Percentiles rank a stretch among this genome's conserved stretches.
Conservation (phyloP, 2,113 vertebrate species). For the Indri indri region DNA sequence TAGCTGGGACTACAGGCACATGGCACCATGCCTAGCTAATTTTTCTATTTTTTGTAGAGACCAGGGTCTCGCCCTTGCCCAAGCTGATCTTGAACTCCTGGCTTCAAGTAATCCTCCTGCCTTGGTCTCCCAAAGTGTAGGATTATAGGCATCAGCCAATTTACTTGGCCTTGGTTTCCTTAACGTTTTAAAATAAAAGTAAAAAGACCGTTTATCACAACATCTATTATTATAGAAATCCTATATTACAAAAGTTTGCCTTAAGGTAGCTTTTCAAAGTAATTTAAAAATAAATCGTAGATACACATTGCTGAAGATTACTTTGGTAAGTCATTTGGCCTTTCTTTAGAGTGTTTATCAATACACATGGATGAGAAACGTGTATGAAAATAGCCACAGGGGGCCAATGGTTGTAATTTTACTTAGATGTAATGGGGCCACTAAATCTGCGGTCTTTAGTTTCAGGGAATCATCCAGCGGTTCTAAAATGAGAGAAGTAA, state of each 20-base stretch:
- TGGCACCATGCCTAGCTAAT: too few species aligned
- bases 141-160: too few species aligned
- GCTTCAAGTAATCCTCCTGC: too few species aligned
- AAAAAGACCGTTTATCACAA: not conserved
- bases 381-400: not conserved
- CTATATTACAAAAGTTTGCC: not conserved
- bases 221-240: not conserved
- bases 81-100: too few species aligned
- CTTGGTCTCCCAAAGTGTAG: too few species aligned
- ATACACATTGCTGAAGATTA: not conserved
- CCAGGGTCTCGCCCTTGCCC: too few species aligned
- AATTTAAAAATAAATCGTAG: constrained; percentile 7
- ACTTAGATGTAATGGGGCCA: not conserved
- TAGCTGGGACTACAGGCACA: too few species aligned
- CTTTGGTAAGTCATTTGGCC: not conserved
- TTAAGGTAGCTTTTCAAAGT: not conserved
- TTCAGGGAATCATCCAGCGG: not conserved
- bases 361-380: not conserved
- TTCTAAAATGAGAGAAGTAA: constrained; percentile 30
- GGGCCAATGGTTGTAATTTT: not conserved
- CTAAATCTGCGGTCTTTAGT: not conserved
- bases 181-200: constrained; percentile 13
- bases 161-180: not conserved
- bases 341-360: not conserved
- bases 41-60: too few species aligned